Evolutionary conservation across 2,113 vertebrate genomes (phyloP).

Genomic region (Melozone crissalis): DNA sequence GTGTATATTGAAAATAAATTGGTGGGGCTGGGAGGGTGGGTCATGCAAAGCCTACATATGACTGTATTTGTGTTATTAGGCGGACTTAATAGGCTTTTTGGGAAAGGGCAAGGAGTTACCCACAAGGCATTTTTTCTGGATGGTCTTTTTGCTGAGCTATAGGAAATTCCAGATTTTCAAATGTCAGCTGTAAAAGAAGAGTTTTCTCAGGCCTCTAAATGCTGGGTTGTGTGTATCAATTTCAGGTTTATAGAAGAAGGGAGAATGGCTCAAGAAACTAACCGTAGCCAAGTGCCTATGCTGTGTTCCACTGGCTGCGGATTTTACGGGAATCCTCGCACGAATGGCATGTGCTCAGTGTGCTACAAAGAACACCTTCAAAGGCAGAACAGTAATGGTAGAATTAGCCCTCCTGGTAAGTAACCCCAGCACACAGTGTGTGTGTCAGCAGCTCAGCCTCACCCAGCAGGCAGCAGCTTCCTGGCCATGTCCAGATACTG

Average conservation of each 20-base stretch:
- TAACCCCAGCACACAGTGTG: not conserved
- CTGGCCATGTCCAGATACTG: not conserved
- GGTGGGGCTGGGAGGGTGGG: not conserved
- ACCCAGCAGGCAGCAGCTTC: not conserved
- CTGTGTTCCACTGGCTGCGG: conserved; percentile 90
- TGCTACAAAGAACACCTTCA: conserved; percentile 92
- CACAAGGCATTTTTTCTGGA: not conserved
- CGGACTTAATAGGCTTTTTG: not conserved
- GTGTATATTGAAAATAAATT: not conserved
- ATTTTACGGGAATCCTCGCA: conserved; percentile 89
- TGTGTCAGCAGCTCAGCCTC: not conserved
- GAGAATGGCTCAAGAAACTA: conserved; percentile 91
- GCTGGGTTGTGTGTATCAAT: conserved; percentile 17
- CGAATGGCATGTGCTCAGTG: conserved; percentile 89
- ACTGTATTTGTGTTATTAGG: not conserved
- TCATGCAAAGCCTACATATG: not conserved
- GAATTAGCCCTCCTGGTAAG: conserved; percentile 87
- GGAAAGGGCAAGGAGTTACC: not conserved
- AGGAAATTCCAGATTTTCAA: not conserved
- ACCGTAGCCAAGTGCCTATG: conserved; percentile 88
- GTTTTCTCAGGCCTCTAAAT: not conserved
- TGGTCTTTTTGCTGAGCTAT: not conserved
- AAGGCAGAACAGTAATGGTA: conserved; percentile 84
- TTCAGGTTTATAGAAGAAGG: conserved; percentile 75
- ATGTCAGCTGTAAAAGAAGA: not conserved